Base-by-base conservation (phyloP, 2,113 vertebrate genomes). In the Gnathonemus longibarbis region DNA sequence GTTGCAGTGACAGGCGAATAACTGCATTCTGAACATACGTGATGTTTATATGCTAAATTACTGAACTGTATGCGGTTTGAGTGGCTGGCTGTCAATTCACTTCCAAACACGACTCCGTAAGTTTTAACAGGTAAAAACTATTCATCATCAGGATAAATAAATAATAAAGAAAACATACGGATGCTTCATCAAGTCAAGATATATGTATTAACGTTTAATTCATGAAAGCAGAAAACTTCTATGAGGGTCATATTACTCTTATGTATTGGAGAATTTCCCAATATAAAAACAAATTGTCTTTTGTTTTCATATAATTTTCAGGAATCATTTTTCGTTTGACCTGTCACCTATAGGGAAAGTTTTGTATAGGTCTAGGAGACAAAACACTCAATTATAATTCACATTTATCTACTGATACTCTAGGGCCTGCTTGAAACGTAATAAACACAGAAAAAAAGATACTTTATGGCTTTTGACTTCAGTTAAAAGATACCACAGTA, bases 261-360 rank as follows among this genome's bases (percentile, higher is more conserved):
- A 80, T 42, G 74, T 80, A 19, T 19, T 80, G 74, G 74, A 80
- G 15, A 8, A 35, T 80, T 39, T 42, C 35, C 31, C 27, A 80
- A 19, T 80, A 42, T 42, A 80, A 80, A 80, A 80, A 39, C 31
- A 80, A 80, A 80, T 80, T 39, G 35, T 42, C 35, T 80, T 42
- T 80, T 80, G 74, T 80, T 42, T 80, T 42, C 74, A 80, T 80
- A 80, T 80, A 42, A 39, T 80, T 80, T 80, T 80, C 74, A 80
- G 74, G 17, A 39, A 80, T 42, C 31, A 42, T 80, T 80, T 15
- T 80, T 80, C 5, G 35, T 80, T 19, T 80, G 74, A 15, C 35
- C 35, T 80, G 74, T 19, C 11, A 80, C 17, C 74, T 39, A 42
- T 42, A 42, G 74, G 74, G 35, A 39, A 80, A 80, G 13, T 42